A percentile compares a stretch with the other conserved stretches of the same genome.
Evolutionary conservation across 2,888 invertebrate species (phyloP).

Genomic region (Epinotia bilunana): DNA sequence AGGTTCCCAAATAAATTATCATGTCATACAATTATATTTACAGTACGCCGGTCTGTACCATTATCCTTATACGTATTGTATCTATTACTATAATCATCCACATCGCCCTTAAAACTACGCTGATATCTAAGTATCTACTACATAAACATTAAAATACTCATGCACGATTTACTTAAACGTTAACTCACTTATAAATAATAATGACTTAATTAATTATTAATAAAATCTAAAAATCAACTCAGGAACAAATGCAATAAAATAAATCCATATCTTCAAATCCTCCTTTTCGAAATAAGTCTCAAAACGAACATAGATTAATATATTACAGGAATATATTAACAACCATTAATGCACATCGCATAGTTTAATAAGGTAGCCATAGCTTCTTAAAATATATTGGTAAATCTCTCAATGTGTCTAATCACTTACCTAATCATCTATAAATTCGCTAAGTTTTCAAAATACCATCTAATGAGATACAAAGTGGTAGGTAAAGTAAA

Average conservation of each 20-base stretch:
- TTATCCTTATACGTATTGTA: conserved; percentile 46
- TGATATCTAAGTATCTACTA: conserved; percentile 55
- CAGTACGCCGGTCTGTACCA: conserved; percentile 49
- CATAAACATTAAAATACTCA: conserved; percentile 75
- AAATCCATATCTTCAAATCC: conserved; percentile 77
- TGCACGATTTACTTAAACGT: conserved; percentile 67
- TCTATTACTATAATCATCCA: conserved; percentile 57
- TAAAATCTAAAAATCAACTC: conserved; percentile 83
- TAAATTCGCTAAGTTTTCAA: conserved; percentile 83
- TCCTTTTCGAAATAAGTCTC: conserved; percentile 72
- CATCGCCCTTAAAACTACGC: conserved; percentile 67
- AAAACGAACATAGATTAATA: conserved; percentile 76
- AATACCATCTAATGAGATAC: conserved; percentile 84
- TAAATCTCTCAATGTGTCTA: conserved; percentile 81
- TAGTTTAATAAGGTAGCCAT: conserved; percentile 78
- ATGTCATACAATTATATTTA: conserved; percentile 58
- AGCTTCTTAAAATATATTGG: conserved; percentile 80
- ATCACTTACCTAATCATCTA: conserved; percentile 72
- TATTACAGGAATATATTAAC: conserved; percentile 82
- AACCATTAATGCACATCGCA: conserved; percentile 75
- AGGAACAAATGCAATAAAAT: conserved; percentile 85
- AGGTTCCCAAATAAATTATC: conserved; percentile 47
- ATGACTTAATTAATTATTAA: conserved; percentile 68
- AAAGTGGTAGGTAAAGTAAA: conserved; percentile 76
- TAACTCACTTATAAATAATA: conserved; percentile 71